Conservation (phyloP, 2,113 vertebrate genomes). For the Boleophthalmus pectinirostris region DNA sequence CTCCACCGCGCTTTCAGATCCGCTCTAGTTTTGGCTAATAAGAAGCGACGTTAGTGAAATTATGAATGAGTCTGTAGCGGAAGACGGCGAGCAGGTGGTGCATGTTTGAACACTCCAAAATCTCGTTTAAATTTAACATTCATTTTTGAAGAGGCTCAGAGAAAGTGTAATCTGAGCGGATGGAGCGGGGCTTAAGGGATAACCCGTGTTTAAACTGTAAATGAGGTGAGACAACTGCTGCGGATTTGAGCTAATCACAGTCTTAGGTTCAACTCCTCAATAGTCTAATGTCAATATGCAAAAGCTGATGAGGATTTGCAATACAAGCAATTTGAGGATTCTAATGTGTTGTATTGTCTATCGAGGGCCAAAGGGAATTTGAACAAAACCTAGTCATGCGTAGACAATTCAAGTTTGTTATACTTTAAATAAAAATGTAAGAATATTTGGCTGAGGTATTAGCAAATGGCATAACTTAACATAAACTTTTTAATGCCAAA, state of each 20-base stretch:
- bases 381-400: not conserved
- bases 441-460: no score
- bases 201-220: slow-evolving; percentile 24
- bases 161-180: slow-evolving; percentile 16
- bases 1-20: slow-evolving; percentile 24
- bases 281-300: not conserved
- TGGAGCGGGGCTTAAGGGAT: slow-evolving; percentile 5
- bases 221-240: slow-evolving; percentile 19
- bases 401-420: no score
- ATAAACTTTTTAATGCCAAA: no score
- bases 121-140: not conserved
- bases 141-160: slow-evolving; percentile 16
- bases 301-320: not conserved
- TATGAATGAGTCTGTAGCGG: slow-evolving; percentile 39
- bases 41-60: slow-evolving; percentile 33
- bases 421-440: not conserved
- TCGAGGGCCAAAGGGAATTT: not conserved
- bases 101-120: slow-evolving; percentile 8
- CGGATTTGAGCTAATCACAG: slow-evolving; percentile 16
- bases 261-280: not conserved
- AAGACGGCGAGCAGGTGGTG: slow-evolving; percentile 17
- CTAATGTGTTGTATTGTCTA: not conserved
- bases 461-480: no score
- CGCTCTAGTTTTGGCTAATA: slow-evolving; percentile 12
- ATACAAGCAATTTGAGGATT: not conserved